Evolutionary conservation across 2,888 invertebrate genomes (phyloP).

Genomic region (Melikaiella ostensackeni): DNA sequence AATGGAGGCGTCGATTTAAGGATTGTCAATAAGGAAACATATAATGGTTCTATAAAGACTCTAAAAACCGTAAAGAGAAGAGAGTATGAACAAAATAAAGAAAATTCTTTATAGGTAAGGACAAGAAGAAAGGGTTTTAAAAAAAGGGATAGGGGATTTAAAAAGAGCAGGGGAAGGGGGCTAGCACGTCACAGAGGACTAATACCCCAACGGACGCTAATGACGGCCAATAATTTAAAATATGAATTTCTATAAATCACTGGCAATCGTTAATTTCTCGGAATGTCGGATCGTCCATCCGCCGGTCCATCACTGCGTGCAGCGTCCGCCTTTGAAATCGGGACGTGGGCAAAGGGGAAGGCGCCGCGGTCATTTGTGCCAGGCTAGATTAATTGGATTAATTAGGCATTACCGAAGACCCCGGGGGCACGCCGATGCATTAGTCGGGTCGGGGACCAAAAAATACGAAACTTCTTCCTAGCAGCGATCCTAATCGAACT

Average conservation of each 20-base stretch:
- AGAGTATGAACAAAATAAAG: too few species aligned
- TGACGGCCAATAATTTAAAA: slow-evolving; percentile 77
- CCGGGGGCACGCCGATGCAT: slow-evolving; percentile 73
- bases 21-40: too few species aligned
- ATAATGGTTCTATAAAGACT: too few species aligned
- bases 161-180: slow-evolving; percentile 41
- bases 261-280: slow-evolving; percentile 77
- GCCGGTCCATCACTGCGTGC: slow-evolving; percentile 71
- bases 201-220: slow-evolving; percentile 67
- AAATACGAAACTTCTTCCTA: slow-evolving; percentile 25
- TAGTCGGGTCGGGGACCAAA: slow-evolving; percentile 62
- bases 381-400: slow-evolving; percentile 77
- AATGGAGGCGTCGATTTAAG: too few species aligned
- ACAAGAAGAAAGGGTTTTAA: slow-evolving; percentile 25
- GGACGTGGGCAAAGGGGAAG: slow-evolving; percentile 43
- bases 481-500: slow-evolving; percentile 15
- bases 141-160: slow-evolving; percentile 7
- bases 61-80: too few species aligned
- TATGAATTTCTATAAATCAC: slow-evolving; percentile 77
- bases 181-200: slow-evolving; percentile 53
- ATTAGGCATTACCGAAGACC: slow-evolving; percentile 75
- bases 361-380: slow-evolving; percentile 76
- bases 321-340: slow-evolving; percentile 55
- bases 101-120: slow-evolving; percentile 30
- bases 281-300: slow-evolving; percentile 73